These are phyloP conservation scores for Caenorhabditis sulstoni DNA, from an alignment of 2,888 invertebrate genomes.

Conservation along the genomic window DNA sequence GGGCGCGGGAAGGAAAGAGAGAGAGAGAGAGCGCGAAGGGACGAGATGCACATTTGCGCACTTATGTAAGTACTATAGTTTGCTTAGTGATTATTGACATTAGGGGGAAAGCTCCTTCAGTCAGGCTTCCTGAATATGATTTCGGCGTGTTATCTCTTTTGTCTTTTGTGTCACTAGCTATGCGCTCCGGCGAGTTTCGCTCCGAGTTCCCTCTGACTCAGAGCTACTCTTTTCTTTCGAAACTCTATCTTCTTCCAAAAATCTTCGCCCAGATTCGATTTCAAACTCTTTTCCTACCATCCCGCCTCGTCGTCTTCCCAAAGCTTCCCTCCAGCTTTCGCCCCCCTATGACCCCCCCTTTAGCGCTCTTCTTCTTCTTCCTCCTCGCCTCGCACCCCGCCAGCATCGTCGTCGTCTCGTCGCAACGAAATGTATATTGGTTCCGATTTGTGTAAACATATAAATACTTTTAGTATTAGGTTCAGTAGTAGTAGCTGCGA, in stretches of 20 bases:
- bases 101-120: constrained; percentile 37
- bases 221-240: neutral
- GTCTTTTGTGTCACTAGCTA: constrained; percentile 44
- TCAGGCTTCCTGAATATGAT: constrained; percentile 53
- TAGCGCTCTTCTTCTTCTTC: neutral
- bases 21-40: no score
- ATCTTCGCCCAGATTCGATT: constrained; percentile 34
- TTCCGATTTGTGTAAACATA: constrained; percentile 58
- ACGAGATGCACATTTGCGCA: constrained; percentile 58
- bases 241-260: constrained; percentile 4
- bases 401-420: constrained; percentile 9
- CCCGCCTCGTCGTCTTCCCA: constrained; percentile 7
- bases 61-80: constrained; percentile 60
- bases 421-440: constrained; percentile 46
- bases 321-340: constrained; percentile 18
- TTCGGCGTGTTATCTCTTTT: constrained; percentile 57
- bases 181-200: constrained; percentile 16
- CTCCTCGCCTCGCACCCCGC: constrained; percentile 2
- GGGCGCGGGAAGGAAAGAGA: constrained; percentile 11
- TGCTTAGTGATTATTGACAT: constrained; percentile 58
- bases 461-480: constrained; percentile 43
- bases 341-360: constrained; percentile 26
- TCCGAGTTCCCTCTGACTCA: no score
- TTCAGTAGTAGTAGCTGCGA: constrained; percentile 35
- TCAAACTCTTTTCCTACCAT: constrained; percentile 29